Evolutionary conservation across 2,113 vertebrate genomes (phyloP), one percentile per base, ranked within the genome.

Genomic region (Seriola aureovittata): DNA sequence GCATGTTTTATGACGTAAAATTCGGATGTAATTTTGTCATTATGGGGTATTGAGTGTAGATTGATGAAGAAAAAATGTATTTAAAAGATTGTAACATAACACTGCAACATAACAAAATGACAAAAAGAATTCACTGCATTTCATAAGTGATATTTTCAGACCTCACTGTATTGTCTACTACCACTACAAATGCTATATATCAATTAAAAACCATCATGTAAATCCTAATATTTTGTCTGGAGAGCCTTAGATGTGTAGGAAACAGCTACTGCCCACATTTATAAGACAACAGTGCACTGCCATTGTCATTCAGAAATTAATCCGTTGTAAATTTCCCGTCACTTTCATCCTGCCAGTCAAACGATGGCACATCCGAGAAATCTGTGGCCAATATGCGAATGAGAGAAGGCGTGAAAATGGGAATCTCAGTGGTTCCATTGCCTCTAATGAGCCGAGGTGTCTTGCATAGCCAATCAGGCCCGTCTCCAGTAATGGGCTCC

Each of bases 361-460:
- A 62, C 68, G 50, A 25, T 1, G 13, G 65, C 34, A 68, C 52
- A 63, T 71, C 68, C 63, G 42, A 81, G 50, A 78, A 44, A 69
- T 78, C 71, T 78, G 13, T 42, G 25, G 46, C 54, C 69, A 66
- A 80, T 66, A 66, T 81, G 78, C 8, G 38, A 78, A 81, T 58
- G 62, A 84, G 52, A 17, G n/a, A 75, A 79, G 64, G 66, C 46
- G 25, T 81, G 81, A 50, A 84, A 88, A 88, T 79, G 73, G 69
- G 78, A 78, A 75, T 85, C 80, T 74, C 62, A 80, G 52, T 12
- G 32, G 8, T 84, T 86, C 85, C 70, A 75, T 64, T 54, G 78
- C 44, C 44, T 78, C 78, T 86, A 88, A 92, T 88, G 68, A 81
- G 73, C 55, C 16, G 12, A 62, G 64, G 76, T 78, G 75, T 83